Evolutionary conservation across 1,140 invertebrate genomes (phyloP).

Genomic region (Formica exsecta): DNA sequence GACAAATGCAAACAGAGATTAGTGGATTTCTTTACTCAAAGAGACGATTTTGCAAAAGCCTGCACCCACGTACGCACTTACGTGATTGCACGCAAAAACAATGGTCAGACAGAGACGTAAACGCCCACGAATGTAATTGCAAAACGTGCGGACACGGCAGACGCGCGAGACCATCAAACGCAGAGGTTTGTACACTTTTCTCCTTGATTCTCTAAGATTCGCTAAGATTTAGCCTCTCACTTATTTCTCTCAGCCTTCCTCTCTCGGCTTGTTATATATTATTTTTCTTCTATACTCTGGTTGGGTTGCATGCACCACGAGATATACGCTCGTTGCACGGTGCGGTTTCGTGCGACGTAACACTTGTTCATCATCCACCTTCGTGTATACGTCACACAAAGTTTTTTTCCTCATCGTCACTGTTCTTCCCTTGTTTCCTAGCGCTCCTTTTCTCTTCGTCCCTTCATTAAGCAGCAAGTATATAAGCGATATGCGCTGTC

Average conservation of each 20-base stretch:
- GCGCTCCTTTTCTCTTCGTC: constrained; percentile 15
- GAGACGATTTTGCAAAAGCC: constrained; percentile 34
- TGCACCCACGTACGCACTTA: not conserved
- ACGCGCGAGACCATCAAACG: constrained; percentile 29
- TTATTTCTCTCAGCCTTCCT: constrained; percentile 31
- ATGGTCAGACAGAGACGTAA: constrained; percentile 10
- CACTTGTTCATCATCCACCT: constrained; percentile 69
- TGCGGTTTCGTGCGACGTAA: constrained; percentile 69
- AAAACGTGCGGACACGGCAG: constrained; percentile 31
- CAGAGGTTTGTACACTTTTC: constrained; percentile 74
- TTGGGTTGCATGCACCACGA: constrained; percentile 66
- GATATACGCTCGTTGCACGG: constrained; percentile 65
- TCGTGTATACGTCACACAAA: constrained; percentile 65
- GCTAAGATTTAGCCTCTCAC: constrained; percentile 40
- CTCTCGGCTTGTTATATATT: constrained; percentile 64
- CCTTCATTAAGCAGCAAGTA: constrained; percentile 51
- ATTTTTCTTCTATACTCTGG: constrained; percentile 59
- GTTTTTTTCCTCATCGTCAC: constrained; percentile 53
- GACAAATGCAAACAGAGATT: not conserved
- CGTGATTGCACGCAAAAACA: constrained; percentile 37
- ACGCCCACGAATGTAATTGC: constrained; percentile 19
- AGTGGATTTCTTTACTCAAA: not conserved
- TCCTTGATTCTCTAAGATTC: constrained; percentile 70
- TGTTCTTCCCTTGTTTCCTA: constrained; percentile 40
- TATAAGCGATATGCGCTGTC: constrained; percentile 31